These are phyloP conservation scores for Plumapathes pennacea DNA, from an alignment of 92 coral and sea anemone genomes.

Conservation along the genomic window DNA sequence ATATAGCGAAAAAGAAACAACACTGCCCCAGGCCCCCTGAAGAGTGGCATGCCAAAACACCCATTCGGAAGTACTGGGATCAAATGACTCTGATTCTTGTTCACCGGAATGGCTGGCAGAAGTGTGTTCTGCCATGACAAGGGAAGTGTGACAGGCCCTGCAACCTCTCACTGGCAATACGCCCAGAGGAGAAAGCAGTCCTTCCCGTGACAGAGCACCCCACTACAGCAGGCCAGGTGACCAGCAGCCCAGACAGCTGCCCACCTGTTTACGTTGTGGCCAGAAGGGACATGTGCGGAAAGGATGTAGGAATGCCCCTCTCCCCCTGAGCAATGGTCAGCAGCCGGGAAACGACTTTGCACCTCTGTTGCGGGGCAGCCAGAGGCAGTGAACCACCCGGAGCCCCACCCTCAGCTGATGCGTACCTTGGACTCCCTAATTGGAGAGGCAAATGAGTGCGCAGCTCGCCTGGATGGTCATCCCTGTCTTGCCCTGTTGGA, in stretches of 20 bases:
- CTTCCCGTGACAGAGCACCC: neutral
- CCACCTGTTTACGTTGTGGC: slow-evolving; percentile 38
- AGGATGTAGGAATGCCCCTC: slow-evolving; percentile 32
- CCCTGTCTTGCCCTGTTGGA: slow-evolving; percentile 31
- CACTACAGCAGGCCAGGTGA: neutral
- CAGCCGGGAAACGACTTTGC: slow-evolving; percentile 28
- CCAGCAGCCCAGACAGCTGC: no score
- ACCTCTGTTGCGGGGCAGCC: slow-evolving; percentile 44
- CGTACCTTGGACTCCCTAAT: slow-evolving; percentile 11
- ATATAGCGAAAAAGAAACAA: slow-evolving; percentile 12
- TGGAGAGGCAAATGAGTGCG: slow-evolving; percentile 46
- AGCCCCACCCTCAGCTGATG: slow-evolving; percentile 29
- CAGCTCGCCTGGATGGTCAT: slow-evolving; percentile 21
- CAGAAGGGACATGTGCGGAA: slow-evolving; percentile 11
- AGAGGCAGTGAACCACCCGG: slow-evolving; percentile 16
- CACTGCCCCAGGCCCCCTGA: no score
- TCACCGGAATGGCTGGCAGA: slow-evolving; percentile 26
- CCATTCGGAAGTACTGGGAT: no score
- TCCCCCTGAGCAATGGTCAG: neutral
- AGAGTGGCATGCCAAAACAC: no score
- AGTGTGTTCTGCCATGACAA: slow-evolving; percentile 16
- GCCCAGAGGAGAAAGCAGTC: neutral
- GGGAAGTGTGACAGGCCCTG: neutral
- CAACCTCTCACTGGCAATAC: no score
- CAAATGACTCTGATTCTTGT: no score